These are phyloP conservation scores for Temnothorax longispinosus DNA, from an alignment of 1,140 invertebrate species.

Conservation along the genomic window DNA sequence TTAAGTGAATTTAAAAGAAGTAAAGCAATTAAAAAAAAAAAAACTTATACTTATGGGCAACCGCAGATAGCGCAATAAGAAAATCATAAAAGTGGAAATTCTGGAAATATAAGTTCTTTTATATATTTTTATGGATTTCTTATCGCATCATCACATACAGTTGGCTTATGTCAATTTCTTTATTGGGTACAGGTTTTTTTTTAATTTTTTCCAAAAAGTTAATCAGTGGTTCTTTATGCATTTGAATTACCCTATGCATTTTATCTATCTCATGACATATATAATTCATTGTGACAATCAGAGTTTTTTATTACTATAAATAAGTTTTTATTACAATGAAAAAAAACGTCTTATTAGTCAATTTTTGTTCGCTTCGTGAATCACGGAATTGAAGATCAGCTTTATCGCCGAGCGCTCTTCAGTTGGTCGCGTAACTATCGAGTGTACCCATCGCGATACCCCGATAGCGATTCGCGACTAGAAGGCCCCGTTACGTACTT, in stretches of 20 bases:
- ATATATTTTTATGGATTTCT: background rate
- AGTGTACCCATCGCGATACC: conserved; percentile 48
- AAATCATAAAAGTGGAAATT: background rate
- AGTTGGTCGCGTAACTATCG: conserved; percentile 52
- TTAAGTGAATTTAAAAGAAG: background rate
- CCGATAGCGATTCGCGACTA: conserved; percentile 49
- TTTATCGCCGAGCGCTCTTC: conserved; percentile 26
- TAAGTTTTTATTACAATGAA: background rate
- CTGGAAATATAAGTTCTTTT: background rate
- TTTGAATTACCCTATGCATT: background rate
- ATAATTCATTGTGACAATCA: background rate
- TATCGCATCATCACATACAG: background rate
- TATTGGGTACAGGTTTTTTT: background rate
- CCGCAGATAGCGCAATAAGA: background rate
- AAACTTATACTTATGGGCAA: background rate
- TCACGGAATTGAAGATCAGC: conserved; percentile 46
- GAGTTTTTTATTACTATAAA: background rate
- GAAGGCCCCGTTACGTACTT: conserved; percentile 57
- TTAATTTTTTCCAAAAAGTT: background rate
- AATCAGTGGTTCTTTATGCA: background rate
- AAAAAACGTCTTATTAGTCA: conserved; percentile 17
- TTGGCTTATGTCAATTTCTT: background rate
- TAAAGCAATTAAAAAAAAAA: background rate
- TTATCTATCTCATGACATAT: background rate
- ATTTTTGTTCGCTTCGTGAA: conserved; percentile 30